Evolutionary conservation across 2,113 vertebrate species (phyloP), one percentile per base, ranked within the genome.

Genomic region (Gavia stellata): DNA sequence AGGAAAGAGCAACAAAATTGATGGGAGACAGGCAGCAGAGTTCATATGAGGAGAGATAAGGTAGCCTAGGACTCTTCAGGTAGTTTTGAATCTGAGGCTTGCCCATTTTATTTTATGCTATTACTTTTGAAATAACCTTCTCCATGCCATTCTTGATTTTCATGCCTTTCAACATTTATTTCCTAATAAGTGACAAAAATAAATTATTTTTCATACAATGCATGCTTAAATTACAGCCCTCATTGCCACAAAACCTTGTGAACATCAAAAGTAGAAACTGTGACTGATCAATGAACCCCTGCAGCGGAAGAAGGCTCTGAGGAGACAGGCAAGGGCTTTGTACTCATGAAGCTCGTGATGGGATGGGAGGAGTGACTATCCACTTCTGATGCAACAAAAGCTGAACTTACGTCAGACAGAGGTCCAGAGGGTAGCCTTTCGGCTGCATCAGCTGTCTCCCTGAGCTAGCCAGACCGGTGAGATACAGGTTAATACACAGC

Each of bases 341-440:
- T 7, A 6, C 31, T 59, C 3, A 3, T 14, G 23, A 67, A 34
- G 15, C 7, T 77, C 0, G 0, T 31, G 42, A 52, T 4, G 4
- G 42, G 56, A 84, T 73, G 26, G 25, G 19, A 14, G 23, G 11
- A 77, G 29, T 29, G 33, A 49, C 26, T 33, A 8, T 21, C 20
- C 20, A 23, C 55, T 81, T 38, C 42, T n/a, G 8, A 34, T 17
- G 17, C 33, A 90, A 20, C 0, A 3, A 31, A 67, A 75, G 26
- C 15, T 72, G 47, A 63, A 59, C 38, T 79, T 18, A 47, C 8
- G 15, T 55, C 38, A 67, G 33, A 50, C 12, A 50, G 29, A 53
- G 6, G 24, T 62, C 16, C 28, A 31, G 26, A 74, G 7, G 6
- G 33, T 40, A 38, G n/a, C 6, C 34, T 90, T 77, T 38, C 12